Evolutionary conservation across 2,797 vertebrate species (phyloP).

Genomic region (Enteromius paludinosus): DNA sequence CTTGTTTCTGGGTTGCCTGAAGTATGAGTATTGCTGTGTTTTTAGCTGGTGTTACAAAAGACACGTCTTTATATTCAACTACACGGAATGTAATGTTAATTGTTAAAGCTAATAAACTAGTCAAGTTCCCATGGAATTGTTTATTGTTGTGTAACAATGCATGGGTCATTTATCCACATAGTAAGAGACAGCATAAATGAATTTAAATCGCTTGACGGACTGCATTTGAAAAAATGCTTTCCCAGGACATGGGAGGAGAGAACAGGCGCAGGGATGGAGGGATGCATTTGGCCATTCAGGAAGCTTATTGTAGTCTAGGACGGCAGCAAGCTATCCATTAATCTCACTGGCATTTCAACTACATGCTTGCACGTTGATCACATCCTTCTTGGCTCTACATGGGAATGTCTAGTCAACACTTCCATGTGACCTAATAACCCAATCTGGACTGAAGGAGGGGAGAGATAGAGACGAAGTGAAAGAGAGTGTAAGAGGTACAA

Average conservation of each 20-base stretch:
- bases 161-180: neutral
- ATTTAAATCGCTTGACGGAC: conserved; percentile 2
- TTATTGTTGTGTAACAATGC: neutral
- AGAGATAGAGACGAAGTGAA: conserved; percentile 9
- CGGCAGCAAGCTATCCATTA: conserved; percentile 24
- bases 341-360: conserved; percentile 41
- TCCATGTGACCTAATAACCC: conserved; percentile 22
- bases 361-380: conserved; percentile 38
- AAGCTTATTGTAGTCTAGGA: conserved; percentile 38
- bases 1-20: neutral
- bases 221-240: conserved; percentile 22
- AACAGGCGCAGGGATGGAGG: neutral
- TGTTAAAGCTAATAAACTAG: neutral
- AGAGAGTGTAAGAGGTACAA: neutral
- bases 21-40: neutral
- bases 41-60: neutral
- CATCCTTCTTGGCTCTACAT: conserved; percentile 43
- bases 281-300: conserved; percentile 30
- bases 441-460: conserved; percentile 31
- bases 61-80: neutral
- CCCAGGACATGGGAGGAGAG: conserved; percentile 6
- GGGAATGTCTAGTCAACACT: conserved; percentile 29
- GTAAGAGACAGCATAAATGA: conserved; percentile 10
- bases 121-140: neutral
- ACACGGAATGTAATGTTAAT: neutral